Base-by-base conservation (phyloP, 2,888 invertebrate genomes). In the Hyposoter didymator region DNA sequence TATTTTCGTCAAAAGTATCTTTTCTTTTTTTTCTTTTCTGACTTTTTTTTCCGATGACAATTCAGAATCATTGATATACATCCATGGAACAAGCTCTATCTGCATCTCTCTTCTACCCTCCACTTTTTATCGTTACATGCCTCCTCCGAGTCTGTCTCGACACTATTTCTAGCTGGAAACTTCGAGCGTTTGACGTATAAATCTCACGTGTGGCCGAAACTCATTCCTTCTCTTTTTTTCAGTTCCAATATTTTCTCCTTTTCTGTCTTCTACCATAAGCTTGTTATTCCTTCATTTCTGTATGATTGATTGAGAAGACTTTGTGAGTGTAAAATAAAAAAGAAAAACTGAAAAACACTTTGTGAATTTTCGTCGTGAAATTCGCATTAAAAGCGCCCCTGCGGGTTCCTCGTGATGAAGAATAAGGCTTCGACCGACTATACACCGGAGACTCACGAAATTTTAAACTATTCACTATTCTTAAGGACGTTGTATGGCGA, bases 61-160 rank as follows among this genome's bases (percentile, higher is more conserved):
- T 70, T 10, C 62, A 55, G 32, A 45, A 69, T 70, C 70, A 82
- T 79, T 79, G 74, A 69, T 84, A 75, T 78, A 79, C 85, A 75
- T 82, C 82, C 85, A 82, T 82, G 85, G 80, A 85, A 81, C 84
- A 78, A 84, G 84, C 84, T 84, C 59, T 83, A 73, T 81, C 19
- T 62, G 73, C 81, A 52, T 69, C 59, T 55, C 78, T 72, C 52
- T 78, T 22, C 47, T 82, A 64, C 59, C 22, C 28, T 59, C 28
- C 14, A 6, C 14, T 28, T 28, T 43, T 43, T 78, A 47, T 49
- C 67, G 69, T 82, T 43, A 45, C 82, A 82, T 82, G 78, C 84
- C 72, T 64, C 43, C 43, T 66, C 19, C 52, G 7, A 59, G 39
- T 43, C 59, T 66, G 32, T 47, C 17, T 49, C 8, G 70, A 76